Conservation (phyloP, 2,888 invertebrate species). For the Craniophora ligustri region DNA sequence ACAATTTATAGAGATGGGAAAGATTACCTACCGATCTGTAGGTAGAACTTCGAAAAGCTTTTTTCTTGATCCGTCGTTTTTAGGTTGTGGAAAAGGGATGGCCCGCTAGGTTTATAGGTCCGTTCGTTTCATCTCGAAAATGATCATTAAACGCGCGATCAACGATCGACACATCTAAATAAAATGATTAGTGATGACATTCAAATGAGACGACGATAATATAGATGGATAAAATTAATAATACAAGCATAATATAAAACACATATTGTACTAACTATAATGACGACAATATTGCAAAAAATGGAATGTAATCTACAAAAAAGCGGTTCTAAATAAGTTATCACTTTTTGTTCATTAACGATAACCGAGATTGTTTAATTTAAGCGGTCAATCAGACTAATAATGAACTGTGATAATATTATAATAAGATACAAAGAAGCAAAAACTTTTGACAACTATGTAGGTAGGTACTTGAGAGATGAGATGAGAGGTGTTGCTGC, state of each 20-base stretch:
- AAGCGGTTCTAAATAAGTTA: neutral
- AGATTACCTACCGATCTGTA: conserved; percentile 22
- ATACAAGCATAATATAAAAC: no score
- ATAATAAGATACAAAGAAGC: neutral
- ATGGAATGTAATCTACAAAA: no score
- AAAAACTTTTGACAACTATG: no score
- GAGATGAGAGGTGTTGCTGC: no score
- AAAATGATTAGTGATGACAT: neutral
- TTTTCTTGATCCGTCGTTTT: conserved; percentile 1
- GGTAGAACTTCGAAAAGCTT: conserved; percentile 14
- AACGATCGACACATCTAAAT: neutral
- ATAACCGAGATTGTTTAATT: neutral
- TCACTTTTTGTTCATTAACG: neutral
- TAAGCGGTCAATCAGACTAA: neutral
- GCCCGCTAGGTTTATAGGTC: no score
- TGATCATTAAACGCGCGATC: no score
- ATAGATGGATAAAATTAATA: no score
- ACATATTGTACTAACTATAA: neutral
- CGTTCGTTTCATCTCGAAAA: no score
- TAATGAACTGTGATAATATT: neutral
- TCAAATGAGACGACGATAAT: no score
- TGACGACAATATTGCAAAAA: neutral
- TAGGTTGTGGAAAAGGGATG: no score
- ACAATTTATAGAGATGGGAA: conserved; percentile 22
- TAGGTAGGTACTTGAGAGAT: no score